These are phyloP conservation scores for Cladopsammia gracilis DNA, from an alignment of 64 coral and sea anemone species.

Conservation along the genomic window DNA sequence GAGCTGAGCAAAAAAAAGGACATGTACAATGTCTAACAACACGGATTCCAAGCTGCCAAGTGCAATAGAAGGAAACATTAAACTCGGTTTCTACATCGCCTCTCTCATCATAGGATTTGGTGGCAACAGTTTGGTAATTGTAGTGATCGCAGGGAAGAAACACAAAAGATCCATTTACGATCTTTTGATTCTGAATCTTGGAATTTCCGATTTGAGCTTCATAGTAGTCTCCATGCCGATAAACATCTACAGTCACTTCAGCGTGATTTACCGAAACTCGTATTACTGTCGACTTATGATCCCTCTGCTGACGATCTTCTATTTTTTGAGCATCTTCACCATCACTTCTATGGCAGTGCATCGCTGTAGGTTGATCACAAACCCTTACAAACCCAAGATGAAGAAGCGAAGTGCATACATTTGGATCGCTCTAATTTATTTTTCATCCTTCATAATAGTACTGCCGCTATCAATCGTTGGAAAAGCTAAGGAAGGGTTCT, in stretches of 20 bases:
- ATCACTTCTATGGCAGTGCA: constrained; percentile 80
- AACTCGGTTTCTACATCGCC: constrained; percentile 22
- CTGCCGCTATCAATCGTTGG: constrained; percentile 39
- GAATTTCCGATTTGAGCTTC: constrained; percentile 60
- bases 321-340: constrained; percentile 65
- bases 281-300: constrained; percentile 40
- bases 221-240: constrained; percentile 13
- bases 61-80: neutral
- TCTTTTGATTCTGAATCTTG: constrained; percentile 79
- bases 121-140: constrained; percentile 64
- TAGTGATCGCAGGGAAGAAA: constrained; percentile 51
- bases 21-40: neutral
- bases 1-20: too few species aligned
- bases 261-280: neutral
- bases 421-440: constrained; percentile 50
- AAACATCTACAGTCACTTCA: neutral
- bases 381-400: constrained; percentile 72
- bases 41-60: neutral
- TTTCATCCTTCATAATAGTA: constrained; percentile 45
- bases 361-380: constrained; percentile 69
- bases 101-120: constrained; percentile 23
- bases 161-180: constrained; percentile 58
- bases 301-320: constrained; percentile 42
- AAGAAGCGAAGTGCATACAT: neutral
- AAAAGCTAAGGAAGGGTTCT: neutral